Evolutionary conservation across 2,113 vertebrate genomes (phyloP).

Genomic region (Pteropus alecto): DNA sequence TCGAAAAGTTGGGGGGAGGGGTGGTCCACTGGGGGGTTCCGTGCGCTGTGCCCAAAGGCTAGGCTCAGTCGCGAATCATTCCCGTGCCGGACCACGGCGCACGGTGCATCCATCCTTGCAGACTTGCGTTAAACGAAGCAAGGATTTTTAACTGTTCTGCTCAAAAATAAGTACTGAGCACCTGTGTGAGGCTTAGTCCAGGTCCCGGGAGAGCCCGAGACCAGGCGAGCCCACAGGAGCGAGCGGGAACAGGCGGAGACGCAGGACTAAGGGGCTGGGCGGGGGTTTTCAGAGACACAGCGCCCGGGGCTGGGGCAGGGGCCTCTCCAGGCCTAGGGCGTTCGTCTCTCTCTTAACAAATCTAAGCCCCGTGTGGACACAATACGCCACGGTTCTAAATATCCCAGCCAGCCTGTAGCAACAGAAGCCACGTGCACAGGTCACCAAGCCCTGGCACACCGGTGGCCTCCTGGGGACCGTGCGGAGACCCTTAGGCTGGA

Average conservation of each 20-base stretch:
- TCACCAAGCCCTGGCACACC: neutral
- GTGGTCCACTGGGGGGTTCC: fast-evolving
- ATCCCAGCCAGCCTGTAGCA: neutral
- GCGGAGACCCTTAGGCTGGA: no score
- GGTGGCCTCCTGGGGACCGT: fast-evolving
- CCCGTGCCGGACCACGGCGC: neutral
- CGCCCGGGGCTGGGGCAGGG: no score
- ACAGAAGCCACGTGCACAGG: fast-evolving
- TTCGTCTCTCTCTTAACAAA: neutral
- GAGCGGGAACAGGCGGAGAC: fast-evolving
- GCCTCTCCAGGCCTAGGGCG: neutral
- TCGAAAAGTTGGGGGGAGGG: fast-evolving
- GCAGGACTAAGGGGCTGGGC: no score
- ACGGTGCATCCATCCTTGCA: neutral
- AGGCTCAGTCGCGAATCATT: neutral
- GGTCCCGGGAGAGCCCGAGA: neutral
- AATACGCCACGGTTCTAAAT: neutral
- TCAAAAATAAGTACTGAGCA: neutral
- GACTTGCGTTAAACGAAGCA: neutral
- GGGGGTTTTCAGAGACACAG: neutral
- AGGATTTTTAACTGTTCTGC: neutral
- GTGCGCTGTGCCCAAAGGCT: neutral
- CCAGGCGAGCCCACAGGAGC: neutral
- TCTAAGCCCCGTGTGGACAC: neutral
- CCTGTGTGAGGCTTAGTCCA: neutral